Conservation (phyloP, 2,888 invertebrate genomes). For the Orgyia antiqua region DNA sequence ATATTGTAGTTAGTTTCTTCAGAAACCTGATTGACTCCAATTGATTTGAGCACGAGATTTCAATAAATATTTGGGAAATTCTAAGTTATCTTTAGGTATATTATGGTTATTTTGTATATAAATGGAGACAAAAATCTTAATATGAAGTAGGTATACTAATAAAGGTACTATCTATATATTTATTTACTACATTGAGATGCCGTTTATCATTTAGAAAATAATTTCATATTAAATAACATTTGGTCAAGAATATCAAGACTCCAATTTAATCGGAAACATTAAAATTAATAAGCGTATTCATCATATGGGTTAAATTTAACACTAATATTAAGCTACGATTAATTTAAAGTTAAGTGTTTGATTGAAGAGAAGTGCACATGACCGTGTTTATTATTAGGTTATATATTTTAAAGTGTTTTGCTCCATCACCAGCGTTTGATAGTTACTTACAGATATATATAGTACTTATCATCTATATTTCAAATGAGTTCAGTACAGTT, state of each 20-base stretch:
- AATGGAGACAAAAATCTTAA: conserved; percentile 26
- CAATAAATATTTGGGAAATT: conserved; percentile 20
- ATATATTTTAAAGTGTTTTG: conserved; percentile 39
- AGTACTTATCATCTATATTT: conserved; percentile 34
- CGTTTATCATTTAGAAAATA: conserved; percentile 57
- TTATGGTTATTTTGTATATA: conserved; percentile 24
- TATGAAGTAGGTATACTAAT: conserved; percentile 32
- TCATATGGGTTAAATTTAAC: conserved; percentile 66
- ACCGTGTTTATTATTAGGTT: conserved; percentile 32
- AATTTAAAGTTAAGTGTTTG: conserved; percentile 27
- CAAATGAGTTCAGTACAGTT: conserved; percentile 47
- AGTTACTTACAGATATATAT: conserved; percentile 42
- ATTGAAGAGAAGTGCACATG: conserved; percentile 43
- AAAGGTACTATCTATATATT: conserved; percentile 36
- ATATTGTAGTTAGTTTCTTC: conserved; percentile 20
- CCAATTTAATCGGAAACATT: conserved; percentile 76
- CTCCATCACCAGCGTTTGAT: conserved; percentile 63
- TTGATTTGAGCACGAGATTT: conserved; percentile 31
- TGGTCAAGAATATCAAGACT: conserved; percentile 76
- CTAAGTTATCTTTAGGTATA: conserved; percentile 25
- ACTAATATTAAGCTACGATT: conserved; percentile 46
- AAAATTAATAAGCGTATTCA: conserved; percentile 78
- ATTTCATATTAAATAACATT: conserved; percentile 68
- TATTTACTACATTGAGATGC: conserved; percentile 59
- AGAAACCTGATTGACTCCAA: conserved; percentile 21